Evolutionary conservation across 2,113 vertebrate genomes (phyloP).

Genomic region (Rhadina sibilatrix): DNA sequence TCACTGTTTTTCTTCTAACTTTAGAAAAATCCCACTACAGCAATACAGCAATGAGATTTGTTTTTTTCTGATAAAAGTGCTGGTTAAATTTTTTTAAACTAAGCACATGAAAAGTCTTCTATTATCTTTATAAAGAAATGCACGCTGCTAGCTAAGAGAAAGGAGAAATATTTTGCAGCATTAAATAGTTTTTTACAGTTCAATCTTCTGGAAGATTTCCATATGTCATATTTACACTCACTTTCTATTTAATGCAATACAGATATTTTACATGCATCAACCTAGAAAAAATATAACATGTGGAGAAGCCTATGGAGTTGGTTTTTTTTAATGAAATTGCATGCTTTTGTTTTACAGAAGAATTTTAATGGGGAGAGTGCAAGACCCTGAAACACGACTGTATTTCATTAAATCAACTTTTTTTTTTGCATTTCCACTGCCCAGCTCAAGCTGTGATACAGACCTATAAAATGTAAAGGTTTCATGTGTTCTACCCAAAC

Average conservation of each 20-base stretch:
- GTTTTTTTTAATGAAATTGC: neutral
- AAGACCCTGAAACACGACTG: slow-evolving; percentile 15
- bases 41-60: neutral
- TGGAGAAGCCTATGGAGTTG: neutral
- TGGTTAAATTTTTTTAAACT: neutral
- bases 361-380: slow-evolving; percentile 46
- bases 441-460: neutral
- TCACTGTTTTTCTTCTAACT: neutral
- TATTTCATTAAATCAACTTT: slow-evolving; percentile 2
- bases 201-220: slow-evolving; percentile 24
- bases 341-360: slow-evolving; percentile 48
- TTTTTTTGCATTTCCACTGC: neutral
- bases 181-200: neutral
- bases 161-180: neutral
- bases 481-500: neutral
- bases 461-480: neutral
- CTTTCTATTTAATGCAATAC: slow-evolving; percentile 38
- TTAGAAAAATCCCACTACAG: neutral
- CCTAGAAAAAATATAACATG: slow-evolving; percentile 19
- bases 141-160: neutral
- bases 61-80: neutral
- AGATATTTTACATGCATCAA: neutral
- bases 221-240: neutral
- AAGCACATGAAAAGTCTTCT: neutral
- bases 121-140: neutral